Conservation (phyloP, 2,888 invertebrate species). For the Ptychoptera albimana region DNA sequence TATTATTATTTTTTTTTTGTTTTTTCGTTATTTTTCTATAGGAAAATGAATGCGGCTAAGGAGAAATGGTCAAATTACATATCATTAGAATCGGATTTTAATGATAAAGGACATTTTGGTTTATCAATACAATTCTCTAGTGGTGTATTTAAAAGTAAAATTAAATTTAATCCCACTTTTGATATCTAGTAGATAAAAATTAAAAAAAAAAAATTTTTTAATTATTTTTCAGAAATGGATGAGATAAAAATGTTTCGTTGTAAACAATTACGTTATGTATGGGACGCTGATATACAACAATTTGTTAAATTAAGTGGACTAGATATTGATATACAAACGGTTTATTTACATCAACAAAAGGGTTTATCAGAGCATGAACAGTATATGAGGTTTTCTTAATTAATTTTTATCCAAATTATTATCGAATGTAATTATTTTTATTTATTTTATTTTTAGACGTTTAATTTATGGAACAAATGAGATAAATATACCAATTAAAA, state of each 20-base stretch:
- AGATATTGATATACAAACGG: constrained; percentile 34
- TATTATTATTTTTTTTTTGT: background rate
- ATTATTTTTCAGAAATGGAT: constrained; percentile 33
- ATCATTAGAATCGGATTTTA: constrained; percentile 12
- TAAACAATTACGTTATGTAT: constrained; percentile 70
- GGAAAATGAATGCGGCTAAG: background rate
- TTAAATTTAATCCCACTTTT: too few relatives aligned
- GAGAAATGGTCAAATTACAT: constrained; percentile 10
- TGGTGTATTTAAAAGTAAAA: constrained; percentile 26
- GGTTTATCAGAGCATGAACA: constrained; percentile 22
- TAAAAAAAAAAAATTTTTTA: too few relatives aligned
- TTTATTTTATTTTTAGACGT: constrained; percentile 34
- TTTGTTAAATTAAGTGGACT: constrained; percentile 60
- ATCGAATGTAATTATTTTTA: too few relatives aligned
- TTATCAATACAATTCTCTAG: constrained; percentile 26
- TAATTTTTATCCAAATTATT: background rate
- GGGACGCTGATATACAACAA: constrained; percentile 50
- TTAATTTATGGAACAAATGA: constrained; percentile 71
- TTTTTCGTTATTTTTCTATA: background rate
- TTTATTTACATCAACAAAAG: constrained; percentile 24
- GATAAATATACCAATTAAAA: constrained; percentile 64
- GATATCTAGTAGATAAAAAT: too few relatives aligned
- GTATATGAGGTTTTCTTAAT: constrained; percentile 13
- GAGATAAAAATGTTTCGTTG: constrained; percentile 54
- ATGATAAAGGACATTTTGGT: constrained; percentile 18